phyloP scores from a whole-genome alignment of 2,113 vertebrate genomes.

The Tapirus terrestris region DNA sequence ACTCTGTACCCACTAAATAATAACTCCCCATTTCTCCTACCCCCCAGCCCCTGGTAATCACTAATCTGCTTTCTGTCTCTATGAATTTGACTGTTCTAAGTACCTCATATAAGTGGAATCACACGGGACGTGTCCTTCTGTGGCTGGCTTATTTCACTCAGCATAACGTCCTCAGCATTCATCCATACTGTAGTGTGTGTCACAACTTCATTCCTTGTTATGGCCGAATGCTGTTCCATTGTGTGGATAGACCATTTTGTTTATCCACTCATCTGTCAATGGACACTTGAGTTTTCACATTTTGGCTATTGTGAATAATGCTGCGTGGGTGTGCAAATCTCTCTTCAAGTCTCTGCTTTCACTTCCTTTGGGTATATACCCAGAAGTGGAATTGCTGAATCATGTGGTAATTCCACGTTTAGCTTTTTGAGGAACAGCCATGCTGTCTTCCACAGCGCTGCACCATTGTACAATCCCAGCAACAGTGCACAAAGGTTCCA shows the following conservation, averaged over 20 bases:
- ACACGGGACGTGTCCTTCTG: not conserved
- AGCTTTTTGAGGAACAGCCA: fast-evolving
- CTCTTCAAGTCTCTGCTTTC: not conserved
- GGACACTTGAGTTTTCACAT: not conserved
- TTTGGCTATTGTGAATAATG: not conserved
- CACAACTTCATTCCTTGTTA: fast-evolving
- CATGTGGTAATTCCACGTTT: fast-evolving
- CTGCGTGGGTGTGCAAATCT: fast-evolving
- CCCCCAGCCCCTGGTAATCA: not conserved
- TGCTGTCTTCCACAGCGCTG: fast-evolving
- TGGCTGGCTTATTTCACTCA: fast-evolving
- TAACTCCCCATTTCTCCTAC: fast-evolving
- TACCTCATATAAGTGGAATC: fast-evolving
- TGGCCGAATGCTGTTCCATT: fast-evolving
- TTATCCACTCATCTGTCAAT: fast-evolving
- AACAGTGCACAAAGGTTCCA: fast-evolving
- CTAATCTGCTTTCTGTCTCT: not conserved
- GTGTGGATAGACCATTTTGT: not conserved
- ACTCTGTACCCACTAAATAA: fast-evolving
- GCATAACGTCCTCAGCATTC: fast-evolving
- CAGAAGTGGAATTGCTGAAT: not conserved
- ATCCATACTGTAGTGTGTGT: fast-evolving
- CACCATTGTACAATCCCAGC: fast-evolving
- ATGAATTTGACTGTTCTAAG: fast-evolving
- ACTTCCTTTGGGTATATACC: fast-evolving